These are phyloP conservation scores for Pseudomyrmex dendroicus DNA, from an alignment of 1,140 invertebrate species.

Conservation along the genomic window DNA sequence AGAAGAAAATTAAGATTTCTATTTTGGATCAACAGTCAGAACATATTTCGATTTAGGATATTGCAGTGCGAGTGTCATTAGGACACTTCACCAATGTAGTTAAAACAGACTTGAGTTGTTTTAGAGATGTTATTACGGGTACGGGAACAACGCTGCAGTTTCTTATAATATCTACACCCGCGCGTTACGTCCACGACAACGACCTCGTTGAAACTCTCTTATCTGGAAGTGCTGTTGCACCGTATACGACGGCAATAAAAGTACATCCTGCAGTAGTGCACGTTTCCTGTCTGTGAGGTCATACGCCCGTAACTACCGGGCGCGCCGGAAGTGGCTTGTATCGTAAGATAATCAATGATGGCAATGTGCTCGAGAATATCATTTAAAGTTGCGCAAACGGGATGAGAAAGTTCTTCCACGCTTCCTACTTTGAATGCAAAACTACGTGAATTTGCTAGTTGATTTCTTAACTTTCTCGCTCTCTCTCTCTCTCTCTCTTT, in stretches of 20 bases:
- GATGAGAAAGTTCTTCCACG: slow-evolving; percentile 6
- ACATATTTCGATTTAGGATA: not conserved
- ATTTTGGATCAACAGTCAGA: not conserved
- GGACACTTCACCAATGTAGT: slow-evolving; percentile 2
- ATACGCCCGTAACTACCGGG: not conserved
- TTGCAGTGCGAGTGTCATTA: slow-evolving; percentile 31
- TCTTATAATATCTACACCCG: slow-evolving; percentile 53
- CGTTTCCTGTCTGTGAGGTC: slow-evolving; percentile 41
- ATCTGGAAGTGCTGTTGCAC: slow-evolving; percentile 59
- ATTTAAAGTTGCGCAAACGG: slow-evolving; percentile 8
- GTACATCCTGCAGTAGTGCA: slow-evolving; percentile 18
- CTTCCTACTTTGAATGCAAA: no score
- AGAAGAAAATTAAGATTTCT: not conserved
- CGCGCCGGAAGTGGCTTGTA: not conserved
- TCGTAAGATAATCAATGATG: slow-evolving; percentile 51
- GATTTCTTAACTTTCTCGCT: no score
- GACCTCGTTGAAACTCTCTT: slow-evolving; percentile 64
- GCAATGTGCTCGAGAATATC: slow-evolving; percentile 2
- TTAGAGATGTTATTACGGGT: slow-evolving; percentile 54
- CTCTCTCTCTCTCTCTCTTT: no score
- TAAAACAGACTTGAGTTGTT: slow-evolving; percentile 27
- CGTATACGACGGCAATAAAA: slow-evolving; percentile 58
- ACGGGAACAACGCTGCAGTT: slow-evolving; percentile 46
- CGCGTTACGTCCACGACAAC: slow-evolving; percentile 60
- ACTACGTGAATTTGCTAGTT: no score